phyloP scores from a whole-genome alignment of 2,113 vertebrate species.

The Hiodon tergisus region DNA sequence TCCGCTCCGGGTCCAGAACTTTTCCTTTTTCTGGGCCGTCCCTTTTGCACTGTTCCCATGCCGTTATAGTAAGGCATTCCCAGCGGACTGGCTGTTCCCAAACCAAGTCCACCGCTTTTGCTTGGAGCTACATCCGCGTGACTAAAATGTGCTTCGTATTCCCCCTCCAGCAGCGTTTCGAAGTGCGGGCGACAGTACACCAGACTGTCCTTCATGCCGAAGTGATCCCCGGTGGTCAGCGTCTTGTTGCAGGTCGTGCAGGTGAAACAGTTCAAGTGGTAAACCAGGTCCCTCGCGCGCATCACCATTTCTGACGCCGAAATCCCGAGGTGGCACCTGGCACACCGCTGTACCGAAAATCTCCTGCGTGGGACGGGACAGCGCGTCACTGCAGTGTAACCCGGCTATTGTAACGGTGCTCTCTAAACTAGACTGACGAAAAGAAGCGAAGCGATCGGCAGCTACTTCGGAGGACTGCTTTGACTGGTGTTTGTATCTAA shows the following conservation, averaged over 20 bases:
- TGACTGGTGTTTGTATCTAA: no score
- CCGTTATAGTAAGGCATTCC: constrained; percentile 96
- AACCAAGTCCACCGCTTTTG: constrained; percentile 59
- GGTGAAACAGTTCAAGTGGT: constrained; percentile 97
- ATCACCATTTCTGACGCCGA: constrained; percentile 99
- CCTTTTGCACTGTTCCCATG: constrained; percentile 92
- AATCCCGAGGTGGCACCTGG: constrained; percentile 95
- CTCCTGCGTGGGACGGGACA: constrained; percentile 72
- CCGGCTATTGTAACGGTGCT: neutral
- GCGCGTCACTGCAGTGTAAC: constrained; percentile 32
- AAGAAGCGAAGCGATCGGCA: no score
- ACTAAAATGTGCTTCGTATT: constrained; percentile 88
- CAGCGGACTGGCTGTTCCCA: constrained; percentile 78
- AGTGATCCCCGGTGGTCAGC: constrained; percentile 96
- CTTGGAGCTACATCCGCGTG: constrained; percentile 81
- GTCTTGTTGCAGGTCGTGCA: constrained; percentile 97
- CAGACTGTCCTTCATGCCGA: constrained; percentile 97
- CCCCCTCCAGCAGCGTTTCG: constrained; percentile 92
- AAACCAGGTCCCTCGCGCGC: constrained; percentile 94
- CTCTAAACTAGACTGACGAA: neutral
- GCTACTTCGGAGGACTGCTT: no score
- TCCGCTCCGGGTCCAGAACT: constrained; percentile 87
- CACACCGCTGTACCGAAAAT: constrained; percentile 97
- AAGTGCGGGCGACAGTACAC: constrained; percentile 98
- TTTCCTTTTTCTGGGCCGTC: constrained; percentile 91